Base-by-base conservation (phyloP, 1,140 invertebrate genomes). In the Euura saliciscinereae region DNA sequence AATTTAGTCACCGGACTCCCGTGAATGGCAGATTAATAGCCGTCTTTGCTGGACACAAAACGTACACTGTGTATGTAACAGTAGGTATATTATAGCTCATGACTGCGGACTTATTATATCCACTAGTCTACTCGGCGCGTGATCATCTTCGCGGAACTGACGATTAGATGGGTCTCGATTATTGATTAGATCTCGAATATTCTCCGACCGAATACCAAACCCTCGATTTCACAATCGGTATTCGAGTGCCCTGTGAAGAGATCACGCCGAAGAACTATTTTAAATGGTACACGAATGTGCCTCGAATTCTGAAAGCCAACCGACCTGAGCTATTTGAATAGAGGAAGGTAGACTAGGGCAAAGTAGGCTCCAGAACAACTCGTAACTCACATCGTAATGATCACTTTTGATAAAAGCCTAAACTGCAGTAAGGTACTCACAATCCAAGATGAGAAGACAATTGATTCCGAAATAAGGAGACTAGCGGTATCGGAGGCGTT, bases 11-110 rank as follows among this genome's bases (percentile, higher is more conserved):
- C 51, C 51, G 51, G 51, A 59, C 51, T 59, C 51, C 51, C 51
- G 51, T 59, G 51, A 59, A 59, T 59, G 51, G 51, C 51, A 59
- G 51, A 59, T 59, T 59, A 59, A 59, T 59, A 59, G 51, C 51
- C 3, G 51, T 59, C 51, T 59, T 59, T 59, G 51, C 51, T 59
- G 13, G 2, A n/a, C 5, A n/a, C 13, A 59, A 8, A 2, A 8
- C 13, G 13, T 8, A 59, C 51, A n/a, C 51, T 59, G 51, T 59
- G 13, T 59, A 59, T 8, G 13, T 59, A 59, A 59, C 51, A 59
- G 8, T n/a, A 59, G 51, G 51, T 59, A 59, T 59, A 4, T n/a
- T 4, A n/a, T 59, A 59, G 13, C 51, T 59, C 13, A 59, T 59
- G 51, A 59, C 51, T 59, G 28, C 28, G 28, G 28, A 28, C 28